phyloP scores from a whole-genome alignment of 1,140 invertebrate genomes.

The Planococcus citri region DNA sequence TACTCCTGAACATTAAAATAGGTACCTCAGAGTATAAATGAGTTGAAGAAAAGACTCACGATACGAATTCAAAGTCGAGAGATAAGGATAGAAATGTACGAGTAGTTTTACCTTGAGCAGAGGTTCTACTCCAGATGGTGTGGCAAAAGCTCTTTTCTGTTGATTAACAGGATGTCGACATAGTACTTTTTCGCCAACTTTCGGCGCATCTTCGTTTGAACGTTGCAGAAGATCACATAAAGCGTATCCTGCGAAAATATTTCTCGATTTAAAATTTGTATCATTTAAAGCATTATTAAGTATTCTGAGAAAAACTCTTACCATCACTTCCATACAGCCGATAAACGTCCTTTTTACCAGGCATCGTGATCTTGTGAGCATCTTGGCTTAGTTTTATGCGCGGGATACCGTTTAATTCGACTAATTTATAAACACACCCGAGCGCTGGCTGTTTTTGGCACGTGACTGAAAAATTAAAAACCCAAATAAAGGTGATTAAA shows the following conservation, averaged over 20 bases:
- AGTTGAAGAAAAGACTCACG: not conserved
- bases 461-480: slow-evolving; percentile 53
- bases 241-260: slow-evolving; percentile 53
- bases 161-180: slow-evolving; percentile 96
- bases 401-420: slow-evolving; percentile 82
- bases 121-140: slow-evolving; percentile 65
- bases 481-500: not conserved
- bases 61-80: too few species aligned
- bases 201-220: slow-evolving; percentile 62
- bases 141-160: slow-evolving; percentile 90
- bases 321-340: slow-evolving; percentile 82
- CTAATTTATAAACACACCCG: slow-evolving; percentile 97
- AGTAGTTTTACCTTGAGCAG: slow-evolving; percentile 51
- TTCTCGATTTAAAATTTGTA: too few species aligned
- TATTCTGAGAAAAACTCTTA: slow-evolving; percentile 29
- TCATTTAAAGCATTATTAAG: too few species aligned
- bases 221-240: slow-evolving; percentile 83
- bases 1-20: slow-evolving; percentile 49
- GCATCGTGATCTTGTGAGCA: slow-evolving; percentile 94
- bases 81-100: too few species aligned
- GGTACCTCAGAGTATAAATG: too few species aligned
- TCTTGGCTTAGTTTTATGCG: slow-evolving; percentile 97
- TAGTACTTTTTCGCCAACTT: slow-evolving; percentile 66
- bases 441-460: slow-evolving; percentile 87
- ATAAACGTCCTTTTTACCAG: slow-evolving; percentile 77